Conservation (phyloP, 2,113 vertebrate species). For the Hystrix brachyura region DNA sequence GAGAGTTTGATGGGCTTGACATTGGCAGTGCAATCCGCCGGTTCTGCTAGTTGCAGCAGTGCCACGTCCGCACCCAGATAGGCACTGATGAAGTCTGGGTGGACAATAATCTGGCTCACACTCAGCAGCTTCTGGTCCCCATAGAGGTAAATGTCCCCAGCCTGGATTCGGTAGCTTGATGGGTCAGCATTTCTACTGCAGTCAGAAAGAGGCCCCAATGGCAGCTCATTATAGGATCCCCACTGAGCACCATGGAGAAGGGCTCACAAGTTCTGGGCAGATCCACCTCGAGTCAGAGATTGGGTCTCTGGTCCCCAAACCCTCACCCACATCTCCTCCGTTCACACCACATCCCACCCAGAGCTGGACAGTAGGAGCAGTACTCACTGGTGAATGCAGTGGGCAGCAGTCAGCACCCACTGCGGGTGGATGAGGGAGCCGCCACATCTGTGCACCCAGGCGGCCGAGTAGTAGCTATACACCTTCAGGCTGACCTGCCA, state of each 20-base stretch:
- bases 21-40: accelerated
- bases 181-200: neutral
- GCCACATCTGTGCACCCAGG: neutral
- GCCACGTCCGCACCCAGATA: neutral
- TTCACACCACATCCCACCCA: neutral
- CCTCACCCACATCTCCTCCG: neutral
- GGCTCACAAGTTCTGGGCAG: neutral
- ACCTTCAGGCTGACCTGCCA: constrained; percentile 35
- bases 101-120: neutral
- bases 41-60: neutral
- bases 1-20: neutral
- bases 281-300: no score
- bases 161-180: neutral
- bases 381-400: neutral
- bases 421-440: neutral
- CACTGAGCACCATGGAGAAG: neutral
- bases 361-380: neutral
- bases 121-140: neutral
- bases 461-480: accelerated
- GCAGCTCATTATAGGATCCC: neutral
- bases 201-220: neutral
- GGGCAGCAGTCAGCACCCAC: neutral
- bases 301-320: neutral
- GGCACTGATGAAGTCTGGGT: neutral
- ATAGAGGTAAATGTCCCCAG: neutral